Evolutionary conservation across 2,888 invertebrate species (phyloP).

Genomic region (Carpatolechia fugitivella): DNA sequence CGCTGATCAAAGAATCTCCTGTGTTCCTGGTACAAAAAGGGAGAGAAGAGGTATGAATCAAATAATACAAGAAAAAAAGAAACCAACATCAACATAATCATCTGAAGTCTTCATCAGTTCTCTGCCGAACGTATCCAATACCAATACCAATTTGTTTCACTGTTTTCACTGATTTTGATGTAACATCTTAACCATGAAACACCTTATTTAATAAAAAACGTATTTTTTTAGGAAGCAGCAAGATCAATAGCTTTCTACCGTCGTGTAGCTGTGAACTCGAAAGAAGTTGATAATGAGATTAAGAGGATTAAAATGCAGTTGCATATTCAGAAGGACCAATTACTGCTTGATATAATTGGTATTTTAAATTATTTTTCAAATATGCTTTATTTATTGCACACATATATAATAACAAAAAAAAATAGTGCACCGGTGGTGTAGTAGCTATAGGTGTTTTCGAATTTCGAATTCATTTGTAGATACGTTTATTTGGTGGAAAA

Average conservation of each 20-base stretch:
- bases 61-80: neutral
- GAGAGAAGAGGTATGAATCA: conserved; percentile 48
- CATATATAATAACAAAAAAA: too few species aligned
- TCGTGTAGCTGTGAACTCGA: conserved; percentile 40
- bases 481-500: too few species aligned
- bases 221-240: conserved; percentile 48
- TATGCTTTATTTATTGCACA: too few species aligned
- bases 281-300: conserved; percentile 48
- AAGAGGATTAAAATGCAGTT: conserved; percentile 52
- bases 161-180: too few species aligned
- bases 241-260: conserved; percentile 55
- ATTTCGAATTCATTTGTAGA: too few species aligned
- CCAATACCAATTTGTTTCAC: too few species aligned
- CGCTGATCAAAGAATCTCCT: conserved; percentile 54
- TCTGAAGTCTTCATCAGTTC: too few species aligned
- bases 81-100: too few species aligned
- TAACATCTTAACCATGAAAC: too few species aligned
- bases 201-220: neutral
- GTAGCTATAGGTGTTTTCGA: too few species aligned
- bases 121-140: too few species aligned
- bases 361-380: neutral
- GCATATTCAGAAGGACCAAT: conserved; percentile 46
- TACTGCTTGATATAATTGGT: conserved; percentile 33
- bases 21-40: conserved; percentile 52
- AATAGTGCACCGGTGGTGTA: too few species aligned